Base-by-base conservation (phyloP, 2,888 invertebrate species). In the Oxytorus armatus region DNA sequence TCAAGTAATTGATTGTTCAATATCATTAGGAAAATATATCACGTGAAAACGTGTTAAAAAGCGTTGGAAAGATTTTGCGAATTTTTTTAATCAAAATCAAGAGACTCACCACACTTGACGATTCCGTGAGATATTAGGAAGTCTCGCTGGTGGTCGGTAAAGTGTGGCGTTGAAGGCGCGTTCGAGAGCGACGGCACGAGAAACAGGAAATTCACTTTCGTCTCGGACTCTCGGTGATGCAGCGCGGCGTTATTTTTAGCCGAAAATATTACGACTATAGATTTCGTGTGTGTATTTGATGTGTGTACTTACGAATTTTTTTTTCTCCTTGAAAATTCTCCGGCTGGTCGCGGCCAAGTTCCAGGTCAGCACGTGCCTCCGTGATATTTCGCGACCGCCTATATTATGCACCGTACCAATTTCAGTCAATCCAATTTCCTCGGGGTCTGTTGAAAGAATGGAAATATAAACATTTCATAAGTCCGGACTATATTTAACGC, bases 311-410 rank as follows among this genome's bases (percentile, higher is more conserved):
- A 70, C 36, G 33, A 33, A 36, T n/a, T n/a, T 44, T 53, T 59
- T 59, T 83, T 70, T 76, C 80, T 79, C 77, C 75, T 82, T 79
- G 84, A 84, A 86, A 85, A 84, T 85, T 85, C 84, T 82, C 75
- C 78, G 83, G 82, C 83, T 85, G 83, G 29, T 65, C 29, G 65
- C 65, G 65, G 42, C 75, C 57, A 65, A 79, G 65, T 79, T 74
- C 77, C 70, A 70, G 55, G 61, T 65, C 70, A 29, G 33, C 33
- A 59, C 69, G 74, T 51, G 76, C 57, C 70, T 47, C 29, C 18
- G 83, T 84, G 85, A 84, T 86, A 84, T 84, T 88, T 84, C 84
- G 83, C 85, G 79, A 83, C 82, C 84, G n/a, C 39, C n/a, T 53
- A 7, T 3, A 55, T 29, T 25, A 61, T 23, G 1, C 47, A 14